Evolutionary conservation across 2,888 invertebrate genomes (phyloP).

Genomic region (Pandemis cinnamomeana): DNA sequence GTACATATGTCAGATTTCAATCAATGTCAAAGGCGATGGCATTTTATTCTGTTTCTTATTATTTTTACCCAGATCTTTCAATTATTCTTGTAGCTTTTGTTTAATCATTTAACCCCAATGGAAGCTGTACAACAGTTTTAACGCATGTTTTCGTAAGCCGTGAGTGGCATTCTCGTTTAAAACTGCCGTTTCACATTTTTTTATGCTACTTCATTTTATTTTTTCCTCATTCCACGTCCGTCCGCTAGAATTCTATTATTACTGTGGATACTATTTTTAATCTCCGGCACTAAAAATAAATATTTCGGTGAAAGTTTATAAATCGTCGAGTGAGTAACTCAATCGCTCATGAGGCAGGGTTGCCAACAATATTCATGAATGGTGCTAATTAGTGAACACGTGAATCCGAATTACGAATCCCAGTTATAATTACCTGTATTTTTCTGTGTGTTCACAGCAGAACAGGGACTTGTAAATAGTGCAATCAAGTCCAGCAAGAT

Average conservation of each 20-base stretch:
- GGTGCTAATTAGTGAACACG: neutral
- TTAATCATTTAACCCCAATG: slow-evolving; percentile 2
- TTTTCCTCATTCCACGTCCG: slow-evolving; percentile 34
- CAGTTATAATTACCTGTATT: neutral
- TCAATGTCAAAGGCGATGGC: neutral
- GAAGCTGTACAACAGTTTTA: neutral
- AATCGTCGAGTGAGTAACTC: slow-evolving; percentile 50
- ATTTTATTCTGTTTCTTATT: neutral
- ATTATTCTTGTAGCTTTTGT: slow-evolving; percentile 13
- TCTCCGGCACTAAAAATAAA: slow-evolving; percentile 54
- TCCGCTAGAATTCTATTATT: slow-evolving; percentile 42
- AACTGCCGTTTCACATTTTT: slow-evolving; percentile 7
- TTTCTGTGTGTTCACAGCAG: neutral
- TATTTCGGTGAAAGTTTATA: slow-evolving; percentile 52
- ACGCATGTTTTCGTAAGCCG: slow-evolving; percentile 7
- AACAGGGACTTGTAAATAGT: too few species aligned
- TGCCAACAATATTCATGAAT: slow-evolving; percentile 42
- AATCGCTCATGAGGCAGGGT: slow-evolving; percentile 47
- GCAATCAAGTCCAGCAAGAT: too few species aligned
- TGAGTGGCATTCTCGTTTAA: slow-evolving; percentile 18
- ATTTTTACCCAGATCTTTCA: neutral
- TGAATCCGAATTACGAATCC: neutral
- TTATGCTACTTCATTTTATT: slow-evolving; percentile 25
- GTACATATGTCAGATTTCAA: neutral
- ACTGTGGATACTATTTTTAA: slow-evolving; percentile 50